Evolutionary conservation across 2,888 invertebrate genomes (phyloP).

Genomic region (Oeneis ivallda): DNA sequence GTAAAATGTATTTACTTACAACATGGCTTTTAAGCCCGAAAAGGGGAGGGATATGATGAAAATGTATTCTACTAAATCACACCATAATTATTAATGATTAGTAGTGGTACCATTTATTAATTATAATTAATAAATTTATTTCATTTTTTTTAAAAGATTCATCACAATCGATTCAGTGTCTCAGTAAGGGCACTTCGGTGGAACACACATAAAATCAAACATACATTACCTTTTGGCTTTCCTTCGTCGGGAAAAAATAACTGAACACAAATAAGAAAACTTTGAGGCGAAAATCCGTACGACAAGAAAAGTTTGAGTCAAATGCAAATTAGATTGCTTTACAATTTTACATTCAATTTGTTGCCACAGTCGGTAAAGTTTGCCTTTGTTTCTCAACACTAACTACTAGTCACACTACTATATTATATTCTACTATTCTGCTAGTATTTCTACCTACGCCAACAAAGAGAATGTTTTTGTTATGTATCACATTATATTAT

Average conservation of each 20-base stretch:
- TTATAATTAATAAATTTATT: too few species aligned
- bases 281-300: slow-evolving; percentile 32
- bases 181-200: too few species aligned
- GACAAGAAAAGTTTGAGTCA: slow-evolving; percentile 36
- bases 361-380: slow-evolving; percentile 52
- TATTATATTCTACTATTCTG: neutral
- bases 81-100: too few species aligned
- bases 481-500: slow-evolving; percentile 28
- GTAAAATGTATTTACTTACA: too few species aligned
- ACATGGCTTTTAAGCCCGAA: too few species aligned
- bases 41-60: too few species aligned
- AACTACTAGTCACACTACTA: slow-evolving; percentile 45
- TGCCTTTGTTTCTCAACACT: slow-evolving; percentile 47
- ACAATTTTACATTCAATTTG: slow-evolving; percentile 66
- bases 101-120: too few species aligned
- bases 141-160: too few species aligned
- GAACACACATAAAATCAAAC: neutral
- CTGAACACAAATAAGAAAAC: slow-evolving; percentile 27
- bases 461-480: slow-evolving; percentile 33
- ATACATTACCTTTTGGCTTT: too few species aligned
- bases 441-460: slow-evolving; percentile 25
- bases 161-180: too few species aligned
- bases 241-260: too few species aligned
- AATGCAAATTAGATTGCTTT: slow-evolving; percentile 60
- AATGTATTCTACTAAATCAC: too few species aligned